Conservation (phyloP, 2,113 vertebrate species). For the Prunella himalayana region DNA sequence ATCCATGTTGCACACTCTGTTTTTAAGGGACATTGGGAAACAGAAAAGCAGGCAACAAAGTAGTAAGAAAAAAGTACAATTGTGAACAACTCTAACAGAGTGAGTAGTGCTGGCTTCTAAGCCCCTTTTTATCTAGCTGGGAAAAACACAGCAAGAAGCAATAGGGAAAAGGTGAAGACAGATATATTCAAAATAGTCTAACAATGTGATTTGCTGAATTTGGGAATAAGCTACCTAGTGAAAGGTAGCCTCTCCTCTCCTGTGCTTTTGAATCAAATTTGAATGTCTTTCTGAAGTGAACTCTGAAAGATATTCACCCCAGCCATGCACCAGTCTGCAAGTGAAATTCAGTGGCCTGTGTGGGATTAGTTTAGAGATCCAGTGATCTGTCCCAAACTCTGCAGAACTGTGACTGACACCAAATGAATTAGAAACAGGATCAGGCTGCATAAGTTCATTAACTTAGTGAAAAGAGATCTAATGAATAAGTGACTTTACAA, state of each 20-base stretch:
- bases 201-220: neutral
- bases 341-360: neutral
- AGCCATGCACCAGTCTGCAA: neutral
- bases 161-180: neutral
- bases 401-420: slow-evolving; percentile 5
- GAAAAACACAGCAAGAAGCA: neutral
- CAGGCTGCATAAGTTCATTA: slow-evolving; percentile 63
- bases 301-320: neutral
- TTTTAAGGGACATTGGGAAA: neutral
- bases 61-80: neutral
- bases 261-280: neutral
- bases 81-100: neutral
- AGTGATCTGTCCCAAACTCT: neutral
- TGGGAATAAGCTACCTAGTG: neutral
- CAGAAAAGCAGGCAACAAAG: neutral
- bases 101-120: neutral
- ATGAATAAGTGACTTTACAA: slow-evolving; percentile 54
- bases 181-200: neutral
- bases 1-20: neutral
- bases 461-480: slow-evolving; percentile 58
- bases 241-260: neutral
- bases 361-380: slow-evolving; percentile 25
- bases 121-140: neutral
- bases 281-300: neutral
- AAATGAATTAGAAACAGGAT: slow-evolving; percentile 37